Conservation (phyloP, 1,140 invertebrate species). For the Homalodisca vitripennis region DNA sequence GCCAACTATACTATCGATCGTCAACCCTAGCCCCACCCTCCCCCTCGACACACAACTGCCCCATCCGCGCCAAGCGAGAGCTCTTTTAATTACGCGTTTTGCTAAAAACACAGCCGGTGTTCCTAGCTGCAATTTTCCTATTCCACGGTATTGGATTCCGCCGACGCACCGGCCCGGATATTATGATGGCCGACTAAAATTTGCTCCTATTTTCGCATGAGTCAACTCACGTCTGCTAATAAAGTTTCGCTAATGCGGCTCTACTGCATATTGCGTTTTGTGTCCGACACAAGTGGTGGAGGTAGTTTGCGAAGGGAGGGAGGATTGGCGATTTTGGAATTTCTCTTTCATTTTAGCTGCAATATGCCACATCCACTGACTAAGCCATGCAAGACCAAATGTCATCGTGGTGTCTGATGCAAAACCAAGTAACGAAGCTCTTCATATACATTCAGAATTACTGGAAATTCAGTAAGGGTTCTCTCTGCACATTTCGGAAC, state of each 20-base stretch:
- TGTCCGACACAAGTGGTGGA: too few species aligned
- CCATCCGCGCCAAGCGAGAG: not conserved
- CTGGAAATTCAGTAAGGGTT: too few species aligned
- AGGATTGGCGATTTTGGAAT: too few species aligned
- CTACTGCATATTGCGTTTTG: too few species aligned
- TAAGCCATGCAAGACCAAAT: too few species aligned
- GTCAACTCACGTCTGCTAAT: not conserved
- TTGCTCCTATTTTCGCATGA: constrained; percentile 18
- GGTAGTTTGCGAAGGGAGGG: too few species aligned
- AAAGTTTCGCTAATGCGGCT: constrained; percentile 14
- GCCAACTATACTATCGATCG: constrained; percentile 24
- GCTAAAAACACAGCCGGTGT: constrained; percentile 19
- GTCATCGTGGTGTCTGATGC: too few species aligned
- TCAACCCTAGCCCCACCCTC: not conserved
- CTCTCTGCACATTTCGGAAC: too few species aligned
- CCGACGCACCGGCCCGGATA: not conserved
- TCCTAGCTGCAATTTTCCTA: constrained; percentile 25
- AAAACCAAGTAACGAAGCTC: too few species aligned
- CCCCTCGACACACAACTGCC: not conserved
- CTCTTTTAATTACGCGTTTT: constrained; percentile 22
- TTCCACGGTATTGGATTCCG: constrained; percentile 11
- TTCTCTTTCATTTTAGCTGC: too few species aligned
- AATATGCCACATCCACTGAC: too few species aligned
- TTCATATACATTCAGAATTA: too few species aligned
- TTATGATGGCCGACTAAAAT: constrained; percentile 16